Evolutionary conservation across 1,140 invertebrate genomes (phyloP), one percentile per base, ranked within the genome.

Genomic region (Brachionus paranguensis): DNA sequence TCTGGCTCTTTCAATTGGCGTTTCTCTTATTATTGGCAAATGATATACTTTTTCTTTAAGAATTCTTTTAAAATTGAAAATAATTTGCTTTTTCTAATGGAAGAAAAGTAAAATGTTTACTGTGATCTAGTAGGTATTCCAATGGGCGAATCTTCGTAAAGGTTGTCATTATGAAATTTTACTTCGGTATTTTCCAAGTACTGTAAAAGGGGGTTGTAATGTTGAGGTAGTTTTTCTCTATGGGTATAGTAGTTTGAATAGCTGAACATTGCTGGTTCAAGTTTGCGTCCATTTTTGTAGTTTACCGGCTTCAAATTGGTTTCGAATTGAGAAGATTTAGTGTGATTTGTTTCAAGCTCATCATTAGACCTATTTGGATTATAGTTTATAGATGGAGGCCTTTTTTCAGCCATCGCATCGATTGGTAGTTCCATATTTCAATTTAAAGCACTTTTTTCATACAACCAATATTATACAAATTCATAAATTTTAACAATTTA

Each of bases 111-210:
- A 33, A 45, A 81, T 45, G 8, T 20, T 37, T 81, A 81, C 78
- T 81, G 78, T 24, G 78, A 37, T 64, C 53, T 41, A 14, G 78
- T 81, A 2, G 78, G 78, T 5, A 68, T 45, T 45, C 78, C 78
- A 45, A 64, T 60, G 3, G 53, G 33, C 24, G 53, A 64, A 43
- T 81, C 29, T 27, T 81, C 64, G 27, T 45, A 81, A 12, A 81
- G 43, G 37, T 81, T 81, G 43, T 81, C 78, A 68, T 81, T 81
- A 47, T 81, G 78, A 64, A 45, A 81, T 43, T 68, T 60, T n/a
- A 81, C 50, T 37, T 81, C 53, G 14, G 78, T 81, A 17, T 45
- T 81, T 10, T 81, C 64, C 43, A 81, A 81, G 33, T 47, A 81
- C 14, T 81, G 78, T 24, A 81, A 17, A 20, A 81, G 37, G 7